These are phyloP conservation scores for Euzetes globulus DNA, from an alignment of 2,888 invertebrate species.

Conservation along the genomic window DNA sequence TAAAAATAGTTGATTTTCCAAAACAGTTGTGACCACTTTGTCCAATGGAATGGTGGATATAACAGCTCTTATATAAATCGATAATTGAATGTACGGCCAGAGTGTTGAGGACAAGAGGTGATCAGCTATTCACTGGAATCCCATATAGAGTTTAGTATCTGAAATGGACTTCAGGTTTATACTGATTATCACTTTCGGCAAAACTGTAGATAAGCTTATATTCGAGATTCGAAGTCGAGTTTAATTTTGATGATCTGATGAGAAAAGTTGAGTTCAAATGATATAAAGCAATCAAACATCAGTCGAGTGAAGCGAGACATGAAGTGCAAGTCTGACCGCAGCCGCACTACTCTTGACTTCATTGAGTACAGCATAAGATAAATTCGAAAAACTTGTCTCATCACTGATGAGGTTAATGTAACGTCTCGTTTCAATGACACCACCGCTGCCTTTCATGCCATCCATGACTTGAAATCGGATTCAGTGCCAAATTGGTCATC, in stretches of 20 bases:
- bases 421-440: conserved; percentile 27
- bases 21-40: too few relatives aligned
- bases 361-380: conserved; percentile 4
- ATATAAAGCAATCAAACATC: conserved; percentile 22
- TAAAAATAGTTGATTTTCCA: too few relatives aligned
- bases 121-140: neutral
- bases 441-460: neutral
- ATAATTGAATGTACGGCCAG: too few relatives aligned
- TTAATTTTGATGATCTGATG: conserved; percentile 8
- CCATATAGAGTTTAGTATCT: neutral
- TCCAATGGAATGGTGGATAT: too few relatives aligned
- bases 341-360: neutral
- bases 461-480: neutral
- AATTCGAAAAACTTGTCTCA: conserved; percentile 26
- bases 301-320: conserved; percentile 25
- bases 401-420: conserved; percentile 27
- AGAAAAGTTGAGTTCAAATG: neutral
- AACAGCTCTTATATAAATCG: too few relatives aligned
- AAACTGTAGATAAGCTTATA: conserved; percentile 12
- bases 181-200: neutral
- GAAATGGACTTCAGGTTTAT: neutral
- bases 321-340: conserved; percentile 25
- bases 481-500: neutral
- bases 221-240: neutral
- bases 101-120: too few relatives aligned